Base-by-base conservation (phyloP, 2,888 invertebrate genomes). In the Entomobrya proxima region DNA sequence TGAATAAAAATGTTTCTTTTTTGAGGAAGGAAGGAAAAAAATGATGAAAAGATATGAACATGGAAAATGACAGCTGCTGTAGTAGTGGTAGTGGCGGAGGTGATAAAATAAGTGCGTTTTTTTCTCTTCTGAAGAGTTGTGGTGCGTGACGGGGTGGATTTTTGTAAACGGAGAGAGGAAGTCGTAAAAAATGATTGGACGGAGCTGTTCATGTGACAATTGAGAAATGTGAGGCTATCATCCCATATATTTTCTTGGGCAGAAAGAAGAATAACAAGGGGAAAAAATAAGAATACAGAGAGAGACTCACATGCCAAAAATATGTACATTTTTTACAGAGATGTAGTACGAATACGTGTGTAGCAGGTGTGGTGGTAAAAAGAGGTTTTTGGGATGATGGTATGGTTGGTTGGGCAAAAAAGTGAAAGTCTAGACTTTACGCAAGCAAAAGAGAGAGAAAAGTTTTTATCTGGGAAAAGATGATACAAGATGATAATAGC, bases 161-260 rank as follows among this genome's bases (percentile, higher is more conserved):
- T 64, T 32, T 13, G 6, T 0, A 37, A 13, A 55, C 11, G 40
- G 40, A 40, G 11, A 55, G 21, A 37, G 64, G 7, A 64, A 64
- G 64, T 64, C 64, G 32, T 64, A 64, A 64, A 64, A 61, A 64
- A 64, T 32, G 64, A 64, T 64, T 64, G 64, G 64, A 64, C 64
- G 35, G 58, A 13, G n/a, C 35, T 64, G 64, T 64, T 64, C 64
- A 64, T 64, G 64, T 64, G 64, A 64, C 64, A 64, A 64, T 35
- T 64, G 64, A 64, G 64, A 64, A 64, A 64, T 64, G 64, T 64
- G 35, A 18, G 7, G 35, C 64, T 64, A 35, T 64, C 64, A 58
- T 58, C 37, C 35, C 21, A 37, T 64, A n/a, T n/a, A n/a, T 37
- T 64, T 64, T 37, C 18, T 37, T 37, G 18, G 35, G 64, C 37